Conservation (phyloP, 2,113 vertebrate genomes). For the Pycnonotus jocosus region DNA sequence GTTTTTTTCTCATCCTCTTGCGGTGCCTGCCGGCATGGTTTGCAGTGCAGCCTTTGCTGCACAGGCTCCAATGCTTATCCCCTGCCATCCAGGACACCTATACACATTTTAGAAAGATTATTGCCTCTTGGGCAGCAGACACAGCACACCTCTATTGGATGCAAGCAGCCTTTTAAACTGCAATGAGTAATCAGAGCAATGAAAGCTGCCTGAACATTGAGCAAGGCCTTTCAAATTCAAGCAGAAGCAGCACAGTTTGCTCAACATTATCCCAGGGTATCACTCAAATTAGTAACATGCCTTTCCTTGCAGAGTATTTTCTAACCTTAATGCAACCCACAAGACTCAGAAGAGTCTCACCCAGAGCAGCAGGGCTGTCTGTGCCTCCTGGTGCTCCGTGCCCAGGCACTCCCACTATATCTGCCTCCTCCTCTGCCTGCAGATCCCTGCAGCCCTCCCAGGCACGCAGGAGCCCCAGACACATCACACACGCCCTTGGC, state of each 20-base stretch:
- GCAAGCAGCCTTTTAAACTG: background rate
- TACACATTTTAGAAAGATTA: background rate
- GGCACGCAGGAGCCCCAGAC: background rate
- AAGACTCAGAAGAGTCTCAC: background rate
- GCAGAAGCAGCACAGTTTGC: background rate
- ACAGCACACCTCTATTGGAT: background rate
- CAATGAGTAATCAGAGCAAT: background rate
- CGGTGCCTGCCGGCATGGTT: background rate
- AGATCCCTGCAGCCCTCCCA: background rate
- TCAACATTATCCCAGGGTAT: too few species aligned
- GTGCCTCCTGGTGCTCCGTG: fast-evolving
- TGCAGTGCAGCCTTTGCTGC: background rate
- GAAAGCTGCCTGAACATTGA: background rate
- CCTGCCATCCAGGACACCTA: fast-evolving
- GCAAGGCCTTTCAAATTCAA: background rate
- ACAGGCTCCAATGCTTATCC: background rate
- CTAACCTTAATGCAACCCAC: background rate
- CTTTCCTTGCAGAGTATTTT: background rate
- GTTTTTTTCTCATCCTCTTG: background rate
- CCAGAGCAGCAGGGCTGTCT: background rate
- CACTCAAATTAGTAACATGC: background rate
- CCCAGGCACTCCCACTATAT: fast-evolving
- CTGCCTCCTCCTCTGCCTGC: background rate
- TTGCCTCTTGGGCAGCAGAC: background rate
- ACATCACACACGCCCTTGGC: background rate